Evolutionary conservation across 2,888 invertebrate genomes (phyloP), one percentile per base, ranked within the genome.

Genomic region (Allolobophora icterica): DNA sequence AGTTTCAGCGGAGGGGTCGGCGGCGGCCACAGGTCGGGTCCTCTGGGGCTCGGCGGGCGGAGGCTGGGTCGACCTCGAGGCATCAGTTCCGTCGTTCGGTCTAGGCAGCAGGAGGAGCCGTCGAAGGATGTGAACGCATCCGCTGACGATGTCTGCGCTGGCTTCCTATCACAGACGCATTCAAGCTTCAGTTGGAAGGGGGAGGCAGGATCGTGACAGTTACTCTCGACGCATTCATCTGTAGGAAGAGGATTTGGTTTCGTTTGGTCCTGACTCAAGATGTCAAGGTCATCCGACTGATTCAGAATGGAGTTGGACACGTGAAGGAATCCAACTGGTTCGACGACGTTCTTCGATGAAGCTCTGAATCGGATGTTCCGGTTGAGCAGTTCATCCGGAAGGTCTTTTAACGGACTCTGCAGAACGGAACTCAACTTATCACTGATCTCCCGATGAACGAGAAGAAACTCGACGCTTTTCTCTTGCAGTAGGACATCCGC

Each of bases 401-500:
- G 92, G 2, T 91, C 89, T 0, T 94, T 94, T 13, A 94, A 90
- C 5, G 92, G 89, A 3, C 93, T 92, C 71, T 94, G 93, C 35
- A 94, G 92, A 19, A 95, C 92, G 13, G 93, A 92, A 38, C 93
- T 93, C 90, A 95, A 93, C 92, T 95, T 95, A 42, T 93, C 93
- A 92, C 94, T 93, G 35, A 95, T 93, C 91, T 95, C 94, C 83
- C 94, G 94, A 92, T 95, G 94, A 24, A 95, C 91, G 8, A 95
- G 93, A 83, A 95, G 92, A 92, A 95, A 94, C 92, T 95, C 95
- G 21, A 95, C 94, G 34, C 94, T 94, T 90, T 94, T 94, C 91
- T 95, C 94, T 90, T 94, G 94, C 93, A 95, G 93, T 35, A 95
- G 94, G 58, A 95, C 94, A 90, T 95, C 95, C 6, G 95, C 94